Evolutionary conservation across 2,797 vertebrate genomes (phyloP), one percentile per base, ranked within the genome.

Genomic region (Onychomys torridus): DNA sequence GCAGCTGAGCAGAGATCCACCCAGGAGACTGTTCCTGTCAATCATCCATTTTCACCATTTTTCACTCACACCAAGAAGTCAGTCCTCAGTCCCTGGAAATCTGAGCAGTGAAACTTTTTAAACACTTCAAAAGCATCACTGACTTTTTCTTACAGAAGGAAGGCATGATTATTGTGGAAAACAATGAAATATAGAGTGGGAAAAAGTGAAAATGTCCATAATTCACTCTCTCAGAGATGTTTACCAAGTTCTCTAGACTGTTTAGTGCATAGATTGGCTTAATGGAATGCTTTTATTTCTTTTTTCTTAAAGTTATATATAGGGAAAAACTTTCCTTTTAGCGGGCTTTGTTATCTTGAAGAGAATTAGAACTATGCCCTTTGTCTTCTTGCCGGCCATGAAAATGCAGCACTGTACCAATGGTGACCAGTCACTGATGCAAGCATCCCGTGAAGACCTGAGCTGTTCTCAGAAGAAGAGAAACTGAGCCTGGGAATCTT

Each of bases 281-380:
- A 88, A 76, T 23, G 37, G 12, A 46, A 65, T 46, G 46, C 2
- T 81, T 83, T 94, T 79, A 86, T 40, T 32, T 40, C 25, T 61
- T 65, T 84, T 27, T 65, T 3, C 8, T 90, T 77, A 89, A 84
- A 93, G 34, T 87, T 40, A 52, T 43, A 46, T 4, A 43, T 49
- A 59, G 49, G 37, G 57, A 57, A 49, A 91, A 73, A 0, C 34
- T 40, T 95, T 94, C 16, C 85, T 87, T 94, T 96, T 61, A 71
- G 34, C 27, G 40, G 34, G 6, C 19, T n/a, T 96, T 12, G 23
- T 17, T 46, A 52, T 46, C 6, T 34, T 84, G 13, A 69, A 86
- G 49, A 46, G 37, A 87, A 79, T 79, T 59, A 34, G 81, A 57
- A 19, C 16, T 71, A 40, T 6, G 2, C 16, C n/a, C 1, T 40